Evolutionary conservation across 2,113 vertebrate genomes (phyloP), one percentile per base, ranked within the genome.

Genomic region (Prionailurus bengalensis): DNA sequence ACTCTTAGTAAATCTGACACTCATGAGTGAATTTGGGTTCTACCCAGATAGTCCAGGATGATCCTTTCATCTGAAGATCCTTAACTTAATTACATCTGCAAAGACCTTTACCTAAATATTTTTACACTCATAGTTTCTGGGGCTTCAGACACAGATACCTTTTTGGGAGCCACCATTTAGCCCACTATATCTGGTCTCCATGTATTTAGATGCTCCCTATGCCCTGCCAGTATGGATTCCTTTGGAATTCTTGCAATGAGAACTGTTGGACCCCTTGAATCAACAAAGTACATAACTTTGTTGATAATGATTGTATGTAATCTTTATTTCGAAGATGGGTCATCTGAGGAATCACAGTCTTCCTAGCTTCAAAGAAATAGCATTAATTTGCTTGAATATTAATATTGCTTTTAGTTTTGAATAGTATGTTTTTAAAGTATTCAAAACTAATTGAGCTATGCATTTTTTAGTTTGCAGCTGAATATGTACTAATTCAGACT

Each of bases 381-480:
- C 81, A 73, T 58, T 48, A 31, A 55, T 87, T n/a, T 95, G 48
- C 71, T 96, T 85, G 65, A 95, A 73, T 96, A 90, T 98, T 96
- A 97, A 90, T 95, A 84, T 0, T 48, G 66, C 82, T 98, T 94
- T 97, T n/a, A 91, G 53, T 86, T 93, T 97, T 92, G 90, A 97
- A 95, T 96, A 93, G 97, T 95, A 89, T 74, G 68, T 68, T 96
- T 97, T 89, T 19, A 94, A 94, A 96, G 78, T 94, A 21, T 86
- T 63, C 96, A 96, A 92, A 97, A 87, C 45, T 93, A 97, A 98
- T 94, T 97, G 95, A 97, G 96, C 39, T 45, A 21, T 45, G 96
- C 23, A 21, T 95, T 91, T 95, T 95, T 89, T 84, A 89, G 83
- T 71, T 31, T 81, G 31, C 0, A 70, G 61, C 1, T 82, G 63